Conservation (phyloP, 2,888 invertebrate species). For the Linnaemya tessellans region DNA sequence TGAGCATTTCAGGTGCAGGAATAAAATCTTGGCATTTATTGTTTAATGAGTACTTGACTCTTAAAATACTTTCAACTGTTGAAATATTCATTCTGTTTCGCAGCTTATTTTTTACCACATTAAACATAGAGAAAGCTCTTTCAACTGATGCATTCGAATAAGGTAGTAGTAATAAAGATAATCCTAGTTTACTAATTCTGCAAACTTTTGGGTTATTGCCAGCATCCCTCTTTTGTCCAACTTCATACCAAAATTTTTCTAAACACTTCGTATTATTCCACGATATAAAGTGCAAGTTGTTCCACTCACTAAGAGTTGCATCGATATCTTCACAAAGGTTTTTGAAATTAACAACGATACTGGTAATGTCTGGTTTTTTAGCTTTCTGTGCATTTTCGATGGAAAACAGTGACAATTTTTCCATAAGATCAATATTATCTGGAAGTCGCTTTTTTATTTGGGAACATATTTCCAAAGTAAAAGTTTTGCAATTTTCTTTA, state of each 20-base stretch:
- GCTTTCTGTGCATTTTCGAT: background rate
- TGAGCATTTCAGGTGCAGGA: background rate
- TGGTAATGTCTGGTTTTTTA: slow-evolving; percentile 3
- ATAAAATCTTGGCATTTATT: background rate
- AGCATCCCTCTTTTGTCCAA: background rate
- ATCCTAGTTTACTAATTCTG: too few relatives aligned
- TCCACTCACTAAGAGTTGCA: slow-evolving; percentile 2
- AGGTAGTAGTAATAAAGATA: too few relatives aligned
- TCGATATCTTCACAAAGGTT: slow-evolving; percentile 5
- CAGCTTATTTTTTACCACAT: too few relatives aligned
- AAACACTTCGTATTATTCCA: background rate
- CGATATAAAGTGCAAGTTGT: background rate
- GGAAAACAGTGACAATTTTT: slow-evolving; percentile 10
- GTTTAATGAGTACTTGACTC: background rate
- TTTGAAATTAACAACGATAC: slow-evolving; percentile 15
- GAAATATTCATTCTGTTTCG: too few relatives aligned
- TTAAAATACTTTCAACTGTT: too few relatives aligned
- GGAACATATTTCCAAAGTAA: background rate
- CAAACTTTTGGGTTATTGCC: background rate
- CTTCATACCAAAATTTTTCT: background rate
- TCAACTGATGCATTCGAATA: too few relatives aligned
- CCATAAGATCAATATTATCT: slow-evolving; percentile 9
- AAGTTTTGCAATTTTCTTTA: slow-evolving; percentile 22
- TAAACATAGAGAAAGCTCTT: too few relatives aligned
- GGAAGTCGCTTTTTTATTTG: slow-evolving; percentile 18